A percentile compares a stretch with the other conserved stretches of the same genome.
Conservation (phyloP, 2,888 invertebrate species). For the Ornithoptera priamus region DNA sequence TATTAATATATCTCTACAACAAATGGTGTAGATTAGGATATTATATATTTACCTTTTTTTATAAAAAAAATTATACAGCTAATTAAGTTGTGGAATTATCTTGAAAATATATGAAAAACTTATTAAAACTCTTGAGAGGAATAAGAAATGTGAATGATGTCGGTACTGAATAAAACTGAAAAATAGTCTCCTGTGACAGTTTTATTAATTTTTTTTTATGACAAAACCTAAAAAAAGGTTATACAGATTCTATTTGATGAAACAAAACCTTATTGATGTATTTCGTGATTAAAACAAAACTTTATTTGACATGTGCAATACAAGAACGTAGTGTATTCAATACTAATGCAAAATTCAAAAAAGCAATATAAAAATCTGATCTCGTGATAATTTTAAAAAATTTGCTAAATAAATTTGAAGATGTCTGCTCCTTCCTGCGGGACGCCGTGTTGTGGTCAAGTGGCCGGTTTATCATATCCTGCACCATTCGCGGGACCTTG, state of each 20-base stretch:
- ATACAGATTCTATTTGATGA: neutral
- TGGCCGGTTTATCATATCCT: constrained; percentile 48
- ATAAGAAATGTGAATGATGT: neutral
- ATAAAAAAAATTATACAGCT: neutral
- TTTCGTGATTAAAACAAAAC: neutral
- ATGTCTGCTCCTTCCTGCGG: constrained; percentile 43
- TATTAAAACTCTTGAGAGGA: neutral
- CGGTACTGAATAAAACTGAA: neutral
- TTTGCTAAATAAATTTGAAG: constrained; percentile 1
- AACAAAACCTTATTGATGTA: neutral
- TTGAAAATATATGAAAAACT: neutral
- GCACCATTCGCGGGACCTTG: constrained; percentile 51
- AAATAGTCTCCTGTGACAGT: neutral
- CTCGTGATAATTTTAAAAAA: neutral
- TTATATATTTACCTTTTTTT: neutral
- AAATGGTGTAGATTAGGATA: neutral
- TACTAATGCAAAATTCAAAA: neutral
- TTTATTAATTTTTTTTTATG: too few relatives aligned
- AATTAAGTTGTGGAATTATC: neutral
- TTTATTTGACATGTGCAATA: neutral
- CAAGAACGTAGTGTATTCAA: neutral
- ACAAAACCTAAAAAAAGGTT: neutral
- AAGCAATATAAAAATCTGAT: neutral
- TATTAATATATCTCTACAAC: too few relatives aligned
- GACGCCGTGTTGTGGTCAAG: constrained; percentile 57